phyloP scores from a whole-genome alignment of 2,888 invertebrate genomes.

The Acanthosepion pharaonis region DNA sequence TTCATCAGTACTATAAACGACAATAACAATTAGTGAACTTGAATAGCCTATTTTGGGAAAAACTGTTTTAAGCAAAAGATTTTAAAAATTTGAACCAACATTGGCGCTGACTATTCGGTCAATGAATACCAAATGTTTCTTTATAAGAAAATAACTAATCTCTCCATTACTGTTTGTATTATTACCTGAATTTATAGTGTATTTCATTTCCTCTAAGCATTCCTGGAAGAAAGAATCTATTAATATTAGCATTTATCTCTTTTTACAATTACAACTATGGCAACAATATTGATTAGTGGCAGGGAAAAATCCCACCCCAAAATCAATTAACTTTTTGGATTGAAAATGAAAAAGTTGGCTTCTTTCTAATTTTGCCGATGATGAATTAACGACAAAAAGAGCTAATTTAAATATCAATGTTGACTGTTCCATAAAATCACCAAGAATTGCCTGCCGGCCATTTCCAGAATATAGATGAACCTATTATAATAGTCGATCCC shows the following conservation, averaged over 20 bases:
- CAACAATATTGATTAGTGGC: neutral
- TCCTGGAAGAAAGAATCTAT: neutral
- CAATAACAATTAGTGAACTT: no score
- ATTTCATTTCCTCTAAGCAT: neutral
- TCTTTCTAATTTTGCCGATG: neutral
- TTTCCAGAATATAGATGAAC: conserved; percentile 13
- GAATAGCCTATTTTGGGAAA: no score
- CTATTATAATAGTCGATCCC: neutral
- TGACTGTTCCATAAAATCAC: neutral
- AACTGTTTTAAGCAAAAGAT: no score
- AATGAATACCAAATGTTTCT: no score
- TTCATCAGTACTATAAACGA: no score
- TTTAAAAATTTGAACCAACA: no score
- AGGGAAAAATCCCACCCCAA: neutral
- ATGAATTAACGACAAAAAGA: neutral
- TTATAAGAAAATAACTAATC: neutral
- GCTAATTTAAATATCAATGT: neutral
- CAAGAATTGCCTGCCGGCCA: neutral
- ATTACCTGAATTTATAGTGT: neutral
- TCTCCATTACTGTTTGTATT: neutral
- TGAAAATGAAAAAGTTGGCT: neutral
- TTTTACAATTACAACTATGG: neutral
- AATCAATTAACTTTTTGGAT: neutral
- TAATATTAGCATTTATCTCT: neutral
- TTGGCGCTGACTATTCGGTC: no score